A percentile compares a stretch with the other conserved stretches of the same genome.
These are phyloP conservation scores for Orientallactaga sibirica DNA, from an alignment of 2,797 vertebrate species.

Conservation along the genomic window DNA sequence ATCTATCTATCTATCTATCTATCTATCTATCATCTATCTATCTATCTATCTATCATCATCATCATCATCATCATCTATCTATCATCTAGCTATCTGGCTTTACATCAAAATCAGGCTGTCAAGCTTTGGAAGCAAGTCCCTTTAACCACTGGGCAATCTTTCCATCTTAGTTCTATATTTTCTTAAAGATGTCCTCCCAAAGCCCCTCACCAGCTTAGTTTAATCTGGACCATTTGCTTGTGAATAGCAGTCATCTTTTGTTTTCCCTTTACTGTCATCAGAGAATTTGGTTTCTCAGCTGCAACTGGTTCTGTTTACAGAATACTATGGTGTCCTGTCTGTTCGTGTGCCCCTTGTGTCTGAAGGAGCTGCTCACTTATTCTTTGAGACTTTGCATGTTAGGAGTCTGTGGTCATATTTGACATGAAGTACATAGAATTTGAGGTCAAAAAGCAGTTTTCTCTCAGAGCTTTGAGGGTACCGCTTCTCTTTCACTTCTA, in stretches of 20 bases:
- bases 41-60: no score
- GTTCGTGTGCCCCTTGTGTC: slow-evolving; percentile 14
- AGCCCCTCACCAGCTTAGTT: background rate
- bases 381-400: slow-evolving; percentile 12
- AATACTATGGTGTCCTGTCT: background rate
- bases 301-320: background rate
- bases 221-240: background rate
- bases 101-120: no score
- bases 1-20: no score
- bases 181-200: background rate
- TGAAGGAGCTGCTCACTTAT: background rate
- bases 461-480: slow-evolving; percentile 22
- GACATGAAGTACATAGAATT: slow-evolving; percentile 17
- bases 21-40: no score
- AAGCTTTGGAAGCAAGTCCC: no score
- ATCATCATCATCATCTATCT: no score
- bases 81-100: no score
- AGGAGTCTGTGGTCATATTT: slow-evolving; percentile 24
- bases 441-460: slow-evolving; percentile 19
- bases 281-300: background rate
- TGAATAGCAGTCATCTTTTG: background rate
- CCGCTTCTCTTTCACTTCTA: slow-evolving; percentile 1
- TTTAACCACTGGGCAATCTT: no score
- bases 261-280: background rate
- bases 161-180: background rate